These are phyloP conservation scores for Varanus komodoensis DNA, from an alignment of 2,113 vertebrate genomes.

Conservation along the genomic window DNA sequence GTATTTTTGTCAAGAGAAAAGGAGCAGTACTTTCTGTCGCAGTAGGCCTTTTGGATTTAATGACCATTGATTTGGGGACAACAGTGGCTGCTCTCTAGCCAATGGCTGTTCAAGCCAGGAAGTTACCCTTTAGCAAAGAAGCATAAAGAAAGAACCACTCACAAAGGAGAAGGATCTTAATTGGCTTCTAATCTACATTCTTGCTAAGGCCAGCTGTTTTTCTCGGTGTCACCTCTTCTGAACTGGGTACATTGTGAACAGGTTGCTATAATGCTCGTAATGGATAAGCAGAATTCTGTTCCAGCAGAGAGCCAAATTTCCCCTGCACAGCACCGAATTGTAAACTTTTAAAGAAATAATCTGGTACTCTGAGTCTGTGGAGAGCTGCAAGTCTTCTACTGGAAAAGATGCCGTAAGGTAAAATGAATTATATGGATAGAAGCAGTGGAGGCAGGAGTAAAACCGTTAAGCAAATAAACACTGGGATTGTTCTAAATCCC, in stretches of 20 bases:
- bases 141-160: background rate
- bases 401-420: slow-evolving; percentile 42
- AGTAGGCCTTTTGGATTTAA: background rate
- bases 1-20: background rate
- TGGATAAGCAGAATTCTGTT: background rate
- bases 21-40: background rate
- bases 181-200: background rate
- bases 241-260: background rate
- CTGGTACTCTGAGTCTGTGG: background rate
- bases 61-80: background rate
- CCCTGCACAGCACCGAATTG: background rate
- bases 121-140: background rate
- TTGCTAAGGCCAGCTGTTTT: background rate
- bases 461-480: slow-evolving; percentile 1
- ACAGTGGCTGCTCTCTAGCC: background rate
- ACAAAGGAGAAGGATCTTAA: background rate
- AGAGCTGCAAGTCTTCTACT: slow-evolving; percentile 49
- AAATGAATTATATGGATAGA: slow-evolving; percentile 30
- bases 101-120: background rate
- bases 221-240: background rate
- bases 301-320: background rate
- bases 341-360: background rate
- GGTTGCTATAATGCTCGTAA: background rate
- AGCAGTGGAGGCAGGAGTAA: slow-evolving; percentile 14
- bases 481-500: background rate